A percentile compares a stretch with the other conserved stretches of the same genome.
Conservation (phyloP, 2,113 vertebrate species). For the Triplophysa siluroides region DNA sequence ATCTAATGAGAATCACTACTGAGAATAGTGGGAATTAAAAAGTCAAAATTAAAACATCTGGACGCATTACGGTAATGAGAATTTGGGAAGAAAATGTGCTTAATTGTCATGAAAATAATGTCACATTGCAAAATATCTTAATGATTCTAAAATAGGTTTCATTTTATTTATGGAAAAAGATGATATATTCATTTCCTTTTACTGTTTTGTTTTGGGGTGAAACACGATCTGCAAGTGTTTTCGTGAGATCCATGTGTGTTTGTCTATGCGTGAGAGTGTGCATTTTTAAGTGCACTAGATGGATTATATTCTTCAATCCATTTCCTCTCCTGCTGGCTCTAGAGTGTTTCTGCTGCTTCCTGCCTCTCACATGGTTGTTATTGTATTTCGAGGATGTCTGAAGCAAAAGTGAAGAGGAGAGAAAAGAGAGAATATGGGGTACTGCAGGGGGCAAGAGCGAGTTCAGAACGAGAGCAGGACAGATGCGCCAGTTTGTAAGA, state of each 20-base stretch:
- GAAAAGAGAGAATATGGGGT: background rate
- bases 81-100: background rate
- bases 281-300: conserved; percentile 24
- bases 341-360: conserved; percentile 8
- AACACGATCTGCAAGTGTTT: background rate
- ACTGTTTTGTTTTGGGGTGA: background rate
- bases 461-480: background rate
- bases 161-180: background rate
- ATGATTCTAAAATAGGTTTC: no score
- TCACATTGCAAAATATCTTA: background rate
- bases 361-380: conserved; percentile 28
- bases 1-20: background rate
- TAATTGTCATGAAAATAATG: background rate
- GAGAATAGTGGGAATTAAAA: conserved; percentile 2
- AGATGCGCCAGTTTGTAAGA: background rate
- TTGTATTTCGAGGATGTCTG: conserved; percentile 30
- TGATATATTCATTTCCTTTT: background rate
- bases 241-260: background rate
- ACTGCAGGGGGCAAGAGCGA: background rate
- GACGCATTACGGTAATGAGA: background rate
- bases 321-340: conserved; percentile 23
- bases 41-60: background rate
- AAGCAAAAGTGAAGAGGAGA: background rate
- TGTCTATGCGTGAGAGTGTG: background rate
- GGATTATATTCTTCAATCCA: conserved; percentile 31